Conservation (phyloP, 2,888 invertebrate genomes). For the Cartodere bifasciata region DNA sequence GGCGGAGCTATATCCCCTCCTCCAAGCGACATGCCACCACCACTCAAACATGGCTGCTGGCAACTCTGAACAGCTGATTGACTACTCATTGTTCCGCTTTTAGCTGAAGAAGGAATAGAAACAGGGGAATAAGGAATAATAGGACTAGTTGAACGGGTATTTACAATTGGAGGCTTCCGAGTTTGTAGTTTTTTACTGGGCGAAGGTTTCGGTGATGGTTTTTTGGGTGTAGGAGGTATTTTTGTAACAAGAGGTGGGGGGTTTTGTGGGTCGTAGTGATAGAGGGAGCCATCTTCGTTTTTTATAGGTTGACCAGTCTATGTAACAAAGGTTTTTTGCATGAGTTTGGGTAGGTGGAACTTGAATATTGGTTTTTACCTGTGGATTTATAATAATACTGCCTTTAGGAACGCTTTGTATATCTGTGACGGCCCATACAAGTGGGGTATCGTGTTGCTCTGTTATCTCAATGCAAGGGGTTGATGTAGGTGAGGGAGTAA, state of each 20-base stretch:
- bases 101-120: constrained; percentile 16
- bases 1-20: constrained; percentile 3
- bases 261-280: constrained; percentile 63
- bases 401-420: constrained; percentile 76
- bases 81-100: constrained; percentile 13
- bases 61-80: constrained; percentile 18
- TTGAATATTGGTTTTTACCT: constrained; percentile 32
- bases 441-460: constrained; percentile 34
- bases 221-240: constrained; percentile 22
- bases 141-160: constrained; percentile 30
- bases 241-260: constrained; percentile 39
- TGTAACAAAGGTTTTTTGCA: not conserved
- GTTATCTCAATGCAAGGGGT: constrained; percentile 30
- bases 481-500: constrained; percentile 62
- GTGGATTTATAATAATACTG: constrained; percentile 79
- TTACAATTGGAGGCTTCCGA: constrained; percentile 7
- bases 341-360: not conserved
- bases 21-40: constrained; percentile 3
- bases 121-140: constrained; percentile 30
- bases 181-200: constrained; percentile 9
- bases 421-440: constrained; percentile 82
- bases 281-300: constrained; percentile 63
- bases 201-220: constrained; percentile 15
- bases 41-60: constrained; percentile 11
- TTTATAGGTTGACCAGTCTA: constrained; percentile 62